Conservation (phyloP, 2,113 vertebrate species). For the Callaeas wilsoni region DNA sequence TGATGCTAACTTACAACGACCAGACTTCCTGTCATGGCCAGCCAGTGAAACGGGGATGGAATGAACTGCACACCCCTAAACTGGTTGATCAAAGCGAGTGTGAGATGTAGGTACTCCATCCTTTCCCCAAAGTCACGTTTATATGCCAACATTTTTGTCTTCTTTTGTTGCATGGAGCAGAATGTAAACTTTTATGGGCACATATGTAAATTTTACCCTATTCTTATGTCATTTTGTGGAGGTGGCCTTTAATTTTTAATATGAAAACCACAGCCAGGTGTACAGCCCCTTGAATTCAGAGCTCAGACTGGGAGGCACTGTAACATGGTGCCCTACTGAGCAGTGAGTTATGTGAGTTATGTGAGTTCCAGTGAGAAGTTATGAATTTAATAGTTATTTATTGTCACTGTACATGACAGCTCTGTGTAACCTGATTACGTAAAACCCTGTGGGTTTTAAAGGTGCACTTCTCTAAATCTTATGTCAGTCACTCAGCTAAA, state of each 20-base stretch:
- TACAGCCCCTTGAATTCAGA: neutral
- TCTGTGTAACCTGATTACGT: neutral
- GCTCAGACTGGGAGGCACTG: neutral
- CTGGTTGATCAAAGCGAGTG: neutral
- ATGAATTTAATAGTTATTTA: neutral
- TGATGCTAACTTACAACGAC: neutral
- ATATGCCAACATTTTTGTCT: neutral
- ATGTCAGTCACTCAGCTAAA: neutral
- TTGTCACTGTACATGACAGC: neutral
- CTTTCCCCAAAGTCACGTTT: neutral
- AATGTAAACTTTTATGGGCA: neutral
- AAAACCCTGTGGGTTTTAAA: neutral
- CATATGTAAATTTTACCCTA: neutral
- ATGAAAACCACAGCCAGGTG: neutral
- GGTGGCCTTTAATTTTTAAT: neutral
- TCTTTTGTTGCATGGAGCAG: neutral
- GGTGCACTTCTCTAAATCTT: neutral
- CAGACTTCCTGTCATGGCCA: conserved; percentile 42
- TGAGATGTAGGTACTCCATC: neutral
- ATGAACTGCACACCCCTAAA: neutral
- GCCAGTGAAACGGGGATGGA: neutral
- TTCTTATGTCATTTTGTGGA: neutral
- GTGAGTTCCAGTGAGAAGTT: neutral
- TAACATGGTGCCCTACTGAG: neutral
- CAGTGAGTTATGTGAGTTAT: no score